Conservation (phyloP, 2,797 vertebrate species). For the Darevskia nairensis region DNA sequence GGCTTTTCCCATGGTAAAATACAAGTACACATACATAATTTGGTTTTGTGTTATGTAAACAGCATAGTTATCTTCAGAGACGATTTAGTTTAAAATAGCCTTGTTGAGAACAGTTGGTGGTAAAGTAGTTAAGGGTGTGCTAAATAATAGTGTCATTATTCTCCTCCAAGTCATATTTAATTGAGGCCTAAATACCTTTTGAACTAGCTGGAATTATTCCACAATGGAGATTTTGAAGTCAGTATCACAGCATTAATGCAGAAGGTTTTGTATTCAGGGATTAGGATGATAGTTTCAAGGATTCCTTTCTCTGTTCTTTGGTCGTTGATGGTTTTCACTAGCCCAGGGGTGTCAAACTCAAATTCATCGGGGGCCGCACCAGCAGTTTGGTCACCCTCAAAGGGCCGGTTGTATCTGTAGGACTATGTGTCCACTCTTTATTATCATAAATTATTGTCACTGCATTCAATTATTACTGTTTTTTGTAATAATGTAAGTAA, state of each 20-base stretch:
- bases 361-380: no score
- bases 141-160: neutral
- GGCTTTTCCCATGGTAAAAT: conserved; percentile 74
- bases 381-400: no score
- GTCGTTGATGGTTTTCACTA: neutral
- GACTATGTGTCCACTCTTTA: no score
- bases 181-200: neutral
- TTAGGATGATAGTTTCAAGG: neutral
- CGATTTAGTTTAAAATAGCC: conserved; percentile 26
- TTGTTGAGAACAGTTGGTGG: conserved; percentile 32
- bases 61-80: conserved; percentile 5
- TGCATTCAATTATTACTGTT: no score
- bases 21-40: neutral
- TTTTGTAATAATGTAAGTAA: no score
- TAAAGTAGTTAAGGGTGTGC: conserved; percentile 34
- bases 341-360: no score
- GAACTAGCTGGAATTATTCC: neutral
- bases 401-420: no score
- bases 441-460: no score
- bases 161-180: neutral
- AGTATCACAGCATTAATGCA: neutral
- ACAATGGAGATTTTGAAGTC: neutral
- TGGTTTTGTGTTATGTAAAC: conserved; percentile 35
- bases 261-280: neutral
- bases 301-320: neutral